These are phyloP conservation scores for Sycophila texana DNA, from an alignment of 2,888 invertebrate species.

Conservation along the genomic window DNA sequence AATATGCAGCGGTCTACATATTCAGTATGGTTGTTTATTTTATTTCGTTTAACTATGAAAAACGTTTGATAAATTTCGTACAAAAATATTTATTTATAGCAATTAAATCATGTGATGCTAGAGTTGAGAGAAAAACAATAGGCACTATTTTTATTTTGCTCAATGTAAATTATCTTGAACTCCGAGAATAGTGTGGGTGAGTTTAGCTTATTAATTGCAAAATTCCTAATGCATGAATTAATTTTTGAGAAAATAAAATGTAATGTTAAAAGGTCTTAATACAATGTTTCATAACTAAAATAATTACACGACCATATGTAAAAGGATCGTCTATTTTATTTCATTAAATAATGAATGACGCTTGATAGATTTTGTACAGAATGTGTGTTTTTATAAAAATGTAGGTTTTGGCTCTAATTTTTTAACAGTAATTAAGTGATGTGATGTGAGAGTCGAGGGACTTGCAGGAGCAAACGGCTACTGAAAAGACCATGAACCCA, in stretches of 20 bases:
- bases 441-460: slow-evolving; percentile 35
- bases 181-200: slow-evolving; percentile 92
- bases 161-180: slow-evolving; percentile 80
- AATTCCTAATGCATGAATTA: neutral
- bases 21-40: slow-evolving; percentile 51
- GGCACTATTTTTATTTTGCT: neutral
- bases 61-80: slow-evolving; percentile 52
- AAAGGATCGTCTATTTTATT: slow-evolving; percentile 54
- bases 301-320: slow-evolving; percentile 34
- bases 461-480: slow-evolving; percentile 61
- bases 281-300: neutral
- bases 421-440: slow-evolving; percentile 44
- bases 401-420: slow-evolving; percentile 54
- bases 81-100: slow-evolving; percentile 49
- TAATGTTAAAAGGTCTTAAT: neutral
- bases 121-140: slow-evolving; percentile 77
- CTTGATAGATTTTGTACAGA: slow-evolving; percentile 55
- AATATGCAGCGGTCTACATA: neutral
- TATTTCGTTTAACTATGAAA: slow-evolving; percentile 50
- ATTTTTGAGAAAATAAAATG: neutral
- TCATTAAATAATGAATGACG: slow-evolving; percentile 51
- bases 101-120: slow-evolving; percentile 33
- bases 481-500: slow-evolving; percentile 88
- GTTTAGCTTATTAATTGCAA: slow-evolving; percentile 82
- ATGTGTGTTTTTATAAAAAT: slow-evolving; percentile 54